Conservation (phyloP, 2,888 invertebrate species). For the Bursaphelenchus okinawaensis region DNA sequence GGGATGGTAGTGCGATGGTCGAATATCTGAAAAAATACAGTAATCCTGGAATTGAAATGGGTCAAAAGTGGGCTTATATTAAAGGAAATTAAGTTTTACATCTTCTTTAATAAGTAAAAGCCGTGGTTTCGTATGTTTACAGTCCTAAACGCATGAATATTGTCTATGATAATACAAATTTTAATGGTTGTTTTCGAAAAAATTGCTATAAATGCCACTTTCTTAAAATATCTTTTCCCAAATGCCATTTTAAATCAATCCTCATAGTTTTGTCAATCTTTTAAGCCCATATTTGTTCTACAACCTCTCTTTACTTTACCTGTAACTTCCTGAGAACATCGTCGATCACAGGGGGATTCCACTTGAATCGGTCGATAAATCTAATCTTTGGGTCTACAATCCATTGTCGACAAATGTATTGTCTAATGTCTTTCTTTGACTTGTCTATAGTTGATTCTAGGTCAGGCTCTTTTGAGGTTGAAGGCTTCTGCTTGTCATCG, state of each 20-base stretch:
- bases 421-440: conserved; percentile 16
- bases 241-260: no score
- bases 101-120: neutral
- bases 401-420: conserved; percentile 87
- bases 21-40: conserved; percentile 66
- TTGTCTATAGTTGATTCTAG: neutral
- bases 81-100: neutral
- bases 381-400: conserved; percentile 75
- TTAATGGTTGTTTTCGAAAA: no score
- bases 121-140: neutral
- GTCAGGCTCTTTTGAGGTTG: conserved; percentile 1
- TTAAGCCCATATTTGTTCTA: no score
- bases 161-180: no score
- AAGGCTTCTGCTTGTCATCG: neutral
- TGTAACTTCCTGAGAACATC: conserved; percentile 87
- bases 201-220: no score
- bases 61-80: neutral
- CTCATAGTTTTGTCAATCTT: no score
- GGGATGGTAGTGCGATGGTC: conserved; percentile 97
- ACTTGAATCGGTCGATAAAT: conserved; percentile 52
- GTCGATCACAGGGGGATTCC: conserved; percentile 96
- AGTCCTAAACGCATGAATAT: no score
- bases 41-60: neutral
- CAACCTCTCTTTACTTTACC: no score
- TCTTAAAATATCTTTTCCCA: no score